These are phyloP conservation scores for Apteryx mantelli DNA, from an alignment of 2,113 vertebrate genomes.

Conservation along the genomic window DNA sequence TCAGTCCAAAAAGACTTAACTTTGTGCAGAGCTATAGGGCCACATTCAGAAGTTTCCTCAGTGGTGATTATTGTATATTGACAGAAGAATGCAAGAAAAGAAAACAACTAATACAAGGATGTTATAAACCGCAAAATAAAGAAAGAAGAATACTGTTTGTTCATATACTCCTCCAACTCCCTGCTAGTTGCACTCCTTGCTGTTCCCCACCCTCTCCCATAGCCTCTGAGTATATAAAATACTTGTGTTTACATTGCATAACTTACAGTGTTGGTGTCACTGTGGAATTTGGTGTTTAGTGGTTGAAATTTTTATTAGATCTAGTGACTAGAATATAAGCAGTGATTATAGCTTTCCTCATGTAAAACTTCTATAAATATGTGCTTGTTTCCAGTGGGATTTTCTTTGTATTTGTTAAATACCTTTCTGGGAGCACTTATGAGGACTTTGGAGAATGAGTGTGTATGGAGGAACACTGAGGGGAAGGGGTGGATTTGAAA, in stretches of 20 bases:
- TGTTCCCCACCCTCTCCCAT: neutral
- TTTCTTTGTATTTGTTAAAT: neutral
- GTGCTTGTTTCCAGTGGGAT: neutral
- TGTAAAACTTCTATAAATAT: neutral
- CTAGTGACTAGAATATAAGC: neutral
- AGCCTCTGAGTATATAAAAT: neutral
- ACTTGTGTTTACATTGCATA: neutral
- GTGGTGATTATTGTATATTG: neutral
- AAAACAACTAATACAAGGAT: neutral
- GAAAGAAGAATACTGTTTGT: neutral
- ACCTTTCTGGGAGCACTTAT: neutral
- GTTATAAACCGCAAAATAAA: neutral
- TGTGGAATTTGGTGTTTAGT: neutral
- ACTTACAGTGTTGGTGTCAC: neutral
- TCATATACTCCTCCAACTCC: neutral
- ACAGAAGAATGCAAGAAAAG: neutral
- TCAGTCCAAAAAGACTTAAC: neutral
- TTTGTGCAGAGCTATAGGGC: neutral
- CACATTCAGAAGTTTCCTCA: neutral
- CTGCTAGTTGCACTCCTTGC: neutral
- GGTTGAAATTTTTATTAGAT: neutral
- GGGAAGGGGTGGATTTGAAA: neutral
- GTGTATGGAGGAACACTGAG: neutral
- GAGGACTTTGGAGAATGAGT: neutral
- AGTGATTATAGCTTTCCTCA: neutral